phyloP scores from a whole-genome alignment of 2,113 vertebrate genomes.

The Arizona elegans region DNA sequence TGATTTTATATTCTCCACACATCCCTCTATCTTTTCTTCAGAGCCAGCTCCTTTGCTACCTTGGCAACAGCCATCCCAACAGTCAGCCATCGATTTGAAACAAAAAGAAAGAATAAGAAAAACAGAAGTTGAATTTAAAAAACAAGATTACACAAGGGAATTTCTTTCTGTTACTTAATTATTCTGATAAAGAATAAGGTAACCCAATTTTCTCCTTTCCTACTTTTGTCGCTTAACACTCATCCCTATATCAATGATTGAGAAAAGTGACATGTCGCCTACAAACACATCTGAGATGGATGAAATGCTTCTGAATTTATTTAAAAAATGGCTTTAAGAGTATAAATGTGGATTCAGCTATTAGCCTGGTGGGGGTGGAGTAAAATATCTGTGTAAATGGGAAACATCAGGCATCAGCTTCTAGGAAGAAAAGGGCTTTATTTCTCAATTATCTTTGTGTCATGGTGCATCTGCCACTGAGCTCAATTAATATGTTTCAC shows the following conservation, averaged over 20 bases:
- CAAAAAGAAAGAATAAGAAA: not conserved
- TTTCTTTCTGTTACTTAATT: not conserved
- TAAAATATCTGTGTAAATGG: not conserved
- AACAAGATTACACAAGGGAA: not conserved
- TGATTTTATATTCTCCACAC: conserved; percentile 69
- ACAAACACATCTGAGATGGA: not conserved
- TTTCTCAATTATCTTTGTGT: not conserved
- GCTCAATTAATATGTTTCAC: not conserved
- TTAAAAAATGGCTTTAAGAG: not conserved
- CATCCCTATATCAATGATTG: not conserved
- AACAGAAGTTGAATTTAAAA: not conserved
- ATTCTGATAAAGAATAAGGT: conserved; percentile 15
- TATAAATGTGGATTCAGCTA: not conserved
- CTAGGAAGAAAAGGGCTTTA: not conserved
- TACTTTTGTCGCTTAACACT: not conserved
- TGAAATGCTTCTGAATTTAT: not conserved
- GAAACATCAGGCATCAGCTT: not conserved
- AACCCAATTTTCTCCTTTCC: conserved; percentile 8
- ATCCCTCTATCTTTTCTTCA: conserved; percentile 73
- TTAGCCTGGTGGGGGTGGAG: not conserved
- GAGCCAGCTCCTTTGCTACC: conserved; percentile 58
- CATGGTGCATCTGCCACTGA: not conserved
- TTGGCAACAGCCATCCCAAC: conserved; percentile 66
- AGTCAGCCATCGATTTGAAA: conserved; percentile 51
- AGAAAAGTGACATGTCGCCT: not conserved